phyloP scores from a whole-genome alignment of 92 coral and sea anemone genomes.

The Chrysogorgia sp. region DNA sequence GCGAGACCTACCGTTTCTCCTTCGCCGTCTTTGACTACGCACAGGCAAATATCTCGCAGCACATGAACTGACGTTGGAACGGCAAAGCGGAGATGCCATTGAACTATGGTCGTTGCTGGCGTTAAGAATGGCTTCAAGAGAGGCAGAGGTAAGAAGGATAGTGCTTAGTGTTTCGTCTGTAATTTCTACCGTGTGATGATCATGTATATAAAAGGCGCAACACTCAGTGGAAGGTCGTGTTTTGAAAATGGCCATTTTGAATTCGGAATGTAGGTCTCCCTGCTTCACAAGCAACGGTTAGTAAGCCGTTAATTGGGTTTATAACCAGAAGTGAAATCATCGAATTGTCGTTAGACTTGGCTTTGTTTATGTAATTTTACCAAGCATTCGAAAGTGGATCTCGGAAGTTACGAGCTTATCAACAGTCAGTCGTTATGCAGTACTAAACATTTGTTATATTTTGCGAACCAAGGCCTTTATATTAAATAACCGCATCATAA shows the following conservation, averaged over 20 bases:
- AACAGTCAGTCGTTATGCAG: too few relatives aligned
- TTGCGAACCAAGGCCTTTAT: too few relatives aligned
- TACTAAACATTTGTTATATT: too few relatives aligned
- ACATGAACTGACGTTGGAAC: too few relatives aligned
- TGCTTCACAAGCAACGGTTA: too few relatives aligned
- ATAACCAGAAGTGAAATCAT: too few relatives aligned
- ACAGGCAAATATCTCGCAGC: neutral
- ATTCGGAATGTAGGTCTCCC: neutral
- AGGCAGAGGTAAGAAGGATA: conserved; percentile 5
- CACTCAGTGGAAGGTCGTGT: neutral
- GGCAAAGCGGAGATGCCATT: conserved; percentile 12
- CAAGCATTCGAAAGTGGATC: too few relatives aligned
- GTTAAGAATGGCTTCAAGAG: neutral
- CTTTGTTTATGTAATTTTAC: too few relatives aligned
- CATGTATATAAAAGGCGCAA: neutral
- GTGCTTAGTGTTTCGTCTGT: neutral
- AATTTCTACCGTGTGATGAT: neutral
- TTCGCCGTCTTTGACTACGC: neutral
- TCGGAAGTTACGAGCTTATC: too few relatives aligned
- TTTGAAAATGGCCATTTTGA: neutral
- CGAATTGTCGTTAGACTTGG: too few relatives aligned
- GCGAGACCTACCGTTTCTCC: neutral
- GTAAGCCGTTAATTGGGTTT: too few relatives aligned
- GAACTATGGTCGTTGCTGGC: conserved; percentile 8
- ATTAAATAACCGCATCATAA: too few relatives aligned